Base-by-base conservation (phyloP, 92 coral and sea anemone genomes). In the Blastomussa wellsi region DNA sequence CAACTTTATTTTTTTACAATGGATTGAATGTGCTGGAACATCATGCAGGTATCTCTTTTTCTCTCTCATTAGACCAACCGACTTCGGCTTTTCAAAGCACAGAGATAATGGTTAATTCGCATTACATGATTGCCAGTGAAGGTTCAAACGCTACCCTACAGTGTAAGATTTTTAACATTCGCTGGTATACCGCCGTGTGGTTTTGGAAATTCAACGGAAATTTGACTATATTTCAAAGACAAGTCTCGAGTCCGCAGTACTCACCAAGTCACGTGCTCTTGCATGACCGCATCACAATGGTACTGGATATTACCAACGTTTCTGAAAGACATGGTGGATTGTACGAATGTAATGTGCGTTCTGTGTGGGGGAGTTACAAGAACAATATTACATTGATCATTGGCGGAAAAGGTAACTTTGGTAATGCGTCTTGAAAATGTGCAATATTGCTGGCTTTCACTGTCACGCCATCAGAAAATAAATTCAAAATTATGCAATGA, bases 391-490 rank as follows among this genome's bases (percentile, higher is more conserved):
- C 80, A 47, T 60, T 83, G 62, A 59, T 73, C 5, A 64, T 83
- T 14, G 87, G n/a, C 13, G 87, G 29, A 73, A 83, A 74, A 74
- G 87, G 87, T 83, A 83, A 41, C 22, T 16, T n/a, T n/a, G n/a
- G n/a, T n/a, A n/a, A 5, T 26, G 38, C n/a, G n/a, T n/a, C n/a
- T n/a, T n/a, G n/a, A n/a, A n/a, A n/a, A n/a, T n/a, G n/a, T n/a
- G n/a, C n/a, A n/a, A n/a, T n/a, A n/a, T n/a, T n/a, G n/a, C n/a
- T n/a, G n/a, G n/a, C n/a, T n/a, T n/a, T n/a, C n/a, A n/a, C n/a
- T n/a, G n/a, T n/a, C n/a, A n/a, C n/a, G n/a, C n/a, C n/a, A n/a
- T n/a, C n/a, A n/a, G n/a, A n/a, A n/a, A n/a, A n/a, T n/a, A n/a
- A n/a, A n/a, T n/a, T n/a, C n/a, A n/a, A n/a, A n/a, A n/a, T n/a